Conservation (phyloP, 2,888 invertebrate species). For the Lepidocyrtinus sp. region DNA sequence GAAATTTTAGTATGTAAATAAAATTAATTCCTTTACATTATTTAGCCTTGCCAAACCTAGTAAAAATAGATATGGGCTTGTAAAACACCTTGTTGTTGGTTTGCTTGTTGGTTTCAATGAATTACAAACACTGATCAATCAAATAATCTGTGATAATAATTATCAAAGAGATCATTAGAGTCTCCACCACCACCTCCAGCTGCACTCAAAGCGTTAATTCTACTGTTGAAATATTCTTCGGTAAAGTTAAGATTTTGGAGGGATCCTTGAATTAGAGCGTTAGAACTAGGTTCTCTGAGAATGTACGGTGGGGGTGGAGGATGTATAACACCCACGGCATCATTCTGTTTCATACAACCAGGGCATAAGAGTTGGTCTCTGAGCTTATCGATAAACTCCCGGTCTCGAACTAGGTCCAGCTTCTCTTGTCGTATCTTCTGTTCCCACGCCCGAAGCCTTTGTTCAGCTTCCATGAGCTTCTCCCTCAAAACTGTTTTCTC, state of each 20-base stretch:
- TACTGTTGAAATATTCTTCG: not conserved
- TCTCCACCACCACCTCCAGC: not conserved
- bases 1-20: no score
- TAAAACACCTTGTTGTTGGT: no score
- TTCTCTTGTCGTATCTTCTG: constrained; percentile 62
- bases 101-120: no score
- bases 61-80: no score
- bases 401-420: constrained; percentile 65
- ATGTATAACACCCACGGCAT: constrained; percentile 5
- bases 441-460: constrained; percentile 52
- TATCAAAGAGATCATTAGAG: not conserved
- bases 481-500: constrained; percentile 52
- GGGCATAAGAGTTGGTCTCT: constrained; percentile 66
- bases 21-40: no score
- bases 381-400: constrained; percentile 65
- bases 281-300: not conserved
- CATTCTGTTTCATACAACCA: constrained; percentile 57
- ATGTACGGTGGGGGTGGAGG: constrained; percentile 30
- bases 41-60: no score
- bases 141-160: not conserved
- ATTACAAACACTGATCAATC: not conserved
- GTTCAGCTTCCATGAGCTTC: constrained; percentile 53
- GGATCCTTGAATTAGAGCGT: no score
- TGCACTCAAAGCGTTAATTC: not conserved
- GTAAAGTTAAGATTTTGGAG: not conserved